A percentile compares a stretch with the other conserved stretches of the same genome.
phyloP scores from a whole-genome alignment of 2,888 invertebrate species.

The Chymomyza amoena region DNA sequence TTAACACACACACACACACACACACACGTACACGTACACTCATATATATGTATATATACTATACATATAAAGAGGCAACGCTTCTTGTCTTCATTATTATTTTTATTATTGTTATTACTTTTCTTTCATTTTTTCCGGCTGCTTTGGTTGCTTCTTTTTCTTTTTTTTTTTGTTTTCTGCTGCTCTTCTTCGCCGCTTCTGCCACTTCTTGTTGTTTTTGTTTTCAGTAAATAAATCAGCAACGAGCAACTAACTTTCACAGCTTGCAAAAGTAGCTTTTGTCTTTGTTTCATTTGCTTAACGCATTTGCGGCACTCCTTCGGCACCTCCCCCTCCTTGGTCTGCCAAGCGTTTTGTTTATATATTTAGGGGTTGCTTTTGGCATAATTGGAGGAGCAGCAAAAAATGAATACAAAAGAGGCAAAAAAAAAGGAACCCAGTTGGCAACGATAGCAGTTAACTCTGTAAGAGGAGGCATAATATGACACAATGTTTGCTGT shows the following conservation, averaged over 20 bases:
- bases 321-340: background rate
- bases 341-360: background rate
- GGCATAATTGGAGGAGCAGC: background rate
- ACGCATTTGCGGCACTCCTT: background rate
- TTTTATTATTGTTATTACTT: background rate
- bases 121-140: background rate
- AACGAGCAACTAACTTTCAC: background rate
- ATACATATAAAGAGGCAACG: background rate
- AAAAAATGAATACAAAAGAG: background rate
- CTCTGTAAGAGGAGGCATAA: background rate
- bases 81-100: background rate
- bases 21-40: background rate
- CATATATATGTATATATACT: background rate
- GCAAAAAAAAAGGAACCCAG: background rate
- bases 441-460: background rate
- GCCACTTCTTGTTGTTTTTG: background rate
- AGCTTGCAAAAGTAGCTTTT: conserved; percentile 3
- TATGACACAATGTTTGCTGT: background rate
- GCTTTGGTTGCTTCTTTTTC: background rate
- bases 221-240: conserved; percentile 10
- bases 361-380: background rate
- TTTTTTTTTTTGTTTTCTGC: too few relatives aligned
- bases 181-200: background rate
- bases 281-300: background rate
- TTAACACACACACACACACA: background rate